These are phyloP conservation scores for Troides oblongomaculatus DNA, from an alignment of 2,888 invertebrate genomes.

Conservation along the genomic window DNA sequence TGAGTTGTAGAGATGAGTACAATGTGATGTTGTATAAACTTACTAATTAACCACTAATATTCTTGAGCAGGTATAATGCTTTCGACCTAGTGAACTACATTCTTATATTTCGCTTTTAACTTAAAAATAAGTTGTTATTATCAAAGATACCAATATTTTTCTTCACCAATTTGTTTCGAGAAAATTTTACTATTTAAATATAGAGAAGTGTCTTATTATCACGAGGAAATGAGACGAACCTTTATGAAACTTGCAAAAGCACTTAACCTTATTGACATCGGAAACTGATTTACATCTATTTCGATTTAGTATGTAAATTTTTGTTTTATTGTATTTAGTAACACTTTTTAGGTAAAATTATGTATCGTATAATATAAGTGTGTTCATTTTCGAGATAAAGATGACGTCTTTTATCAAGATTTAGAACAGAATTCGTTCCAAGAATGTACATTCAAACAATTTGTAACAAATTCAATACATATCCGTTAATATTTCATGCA, in stretches of 20 bases:
- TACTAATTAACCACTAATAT: neutral
- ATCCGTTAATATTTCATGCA: too few relatives aligned
- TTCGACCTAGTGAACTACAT: neutral
- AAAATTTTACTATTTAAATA: slow-evolving; percentile 9
- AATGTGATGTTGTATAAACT: too few relatives aligned
- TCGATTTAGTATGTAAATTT: slow-evolving; percentile 1
- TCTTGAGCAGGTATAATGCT: neutral
- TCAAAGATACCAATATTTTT: neutral
- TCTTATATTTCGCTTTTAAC: neutral
- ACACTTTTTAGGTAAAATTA: too few relatives aligned
- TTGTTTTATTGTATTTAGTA: neutral
- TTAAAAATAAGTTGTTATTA: neutral
- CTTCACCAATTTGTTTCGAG: slow-evolving; percentile 5
- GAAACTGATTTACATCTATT: slow-evolving; percentile 11
- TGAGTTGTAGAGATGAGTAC: too few relatives aligned
- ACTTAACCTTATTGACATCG: slow-evolving; percentile 6
- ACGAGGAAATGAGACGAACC: slow-evolving; percentile 6
- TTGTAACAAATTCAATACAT: too few relatives aligned
- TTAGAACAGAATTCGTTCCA: too few relatives aligned
- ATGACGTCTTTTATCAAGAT: too few relatives aligned
- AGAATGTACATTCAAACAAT: too few relatives aligned
- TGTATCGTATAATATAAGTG: neutral
- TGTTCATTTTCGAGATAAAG: neutral
- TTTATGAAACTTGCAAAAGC: slow-evolving; percentile 9
- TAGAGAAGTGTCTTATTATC: slow-evolving; percentile 13